Conservation (phyloP, 1,140 invertebrate species). For the Sinella curviseta region DNA sequence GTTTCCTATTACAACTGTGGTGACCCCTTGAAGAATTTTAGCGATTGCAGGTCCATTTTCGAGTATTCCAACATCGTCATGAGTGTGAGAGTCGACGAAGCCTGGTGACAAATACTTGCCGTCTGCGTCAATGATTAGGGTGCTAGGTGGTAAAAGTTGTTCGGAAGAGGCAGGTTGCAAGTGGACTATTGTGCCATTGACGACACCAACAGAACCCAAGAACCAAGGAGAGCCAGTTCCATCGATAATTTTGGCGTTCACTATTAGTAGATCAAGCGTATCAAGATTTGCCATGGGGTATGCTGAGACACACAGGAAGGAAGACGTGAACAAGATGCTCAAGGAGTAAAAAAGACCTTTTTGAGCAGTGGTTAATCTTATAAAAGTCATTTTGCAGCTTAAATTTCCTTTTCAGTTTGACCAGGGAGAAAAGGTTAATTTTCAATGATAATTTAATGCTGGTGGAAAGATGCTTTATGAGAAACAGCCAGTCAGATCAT, state of each 20-base stretch:
- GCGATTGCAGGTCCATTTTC: background rate
- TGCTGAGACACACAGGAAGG: slow-evolving; percentile 45
- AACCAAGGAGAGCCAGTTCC: slow-evolving; percentile 56
- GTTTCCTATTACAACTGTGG: slow-evolving; percentile 39
- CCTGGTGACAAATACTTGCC: slow-evolving; percentile 37
- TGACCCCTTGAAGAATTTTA: slow-evolving; percentile 38
- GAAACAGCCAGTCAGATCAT: too few species aligned
- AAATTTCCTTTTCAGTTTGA: too few species aligned
- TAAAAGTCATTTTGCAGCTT: background rate
- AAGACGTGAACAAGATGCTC: background rate
- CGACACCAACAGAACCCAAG: slow-evolving; percentile 60
- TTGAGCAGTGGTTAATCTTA: too few species aligned
- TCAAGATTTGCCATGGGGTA: slow-evolving; percentile 49
- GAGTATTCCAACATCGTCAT: slow-evolving; percentile 44
- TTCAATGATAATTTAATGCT: too few species aligned
- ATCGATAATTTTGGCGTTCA: slow-evolving; percentile 37
- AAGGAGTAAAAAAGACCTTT: too few species aligned
- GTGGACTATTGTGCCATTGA: background rate
- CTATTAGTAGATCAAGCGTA: slow-evolving; percentile 51
- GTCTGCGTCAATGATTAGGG: slow-evolving; percentile 27
- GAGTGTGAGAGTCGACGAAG: slow-evolving; percentile 47
- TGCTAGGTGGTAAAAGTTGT: background rate
- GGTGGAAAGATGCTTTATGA: too few species aligned
- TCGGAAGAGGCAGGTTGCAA: background rate
- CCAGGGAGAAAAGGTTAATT: too few species aligned